Evolutionary conservation across 2,888 invertebrate genomes (phyloP), one percentile per base, ranked within the genome.

Genomic region (Hoplodrina blanda): DNA sequence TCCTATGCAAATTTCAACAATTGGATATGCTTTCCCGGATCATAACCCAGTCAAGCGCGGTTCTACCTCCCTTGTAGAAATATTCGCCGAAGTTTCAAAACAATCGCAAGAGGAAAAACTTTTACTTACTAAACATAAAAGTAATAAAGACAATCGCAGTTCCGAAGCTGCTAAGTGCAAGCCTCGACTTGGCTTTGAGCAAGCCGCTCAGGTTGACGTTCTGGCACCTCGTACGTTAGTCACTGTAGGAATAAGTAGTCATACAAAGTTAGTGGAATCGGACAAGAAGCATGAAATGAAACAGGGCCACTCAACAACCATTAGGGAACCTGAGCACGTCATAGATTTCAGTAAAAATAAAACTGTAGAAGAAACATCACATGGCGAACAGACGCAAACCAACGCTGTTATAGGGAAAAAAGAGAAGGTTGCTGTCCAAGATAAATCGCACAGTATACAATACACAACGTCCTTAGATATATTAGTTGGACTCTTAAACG

Each of bases 381-480:
- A 66, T n/a, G 44, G 4, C 11, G 37, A 56, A 33, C 50, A 62
- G 13, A 20, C 19, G 62, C n/a, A 17, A 53, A 53, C 8, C n/a
- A 55, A 69, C n/a, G 11, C 30, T 46, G 33, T 30, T 53, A 46
- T 50, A 49, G 68, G 46, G n/a, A 73, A 69, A n/a, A 56, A 57
- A 52, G 68, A 64, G 17, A 73, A 55, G 3, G 33, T 30, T n/a
- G 3, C 52, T 25, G 37, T 20, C 49, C 10, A 49, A 63, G 61
- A 49, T 33, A 73, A 78, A 60, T 54, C 74, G 52, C 86, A 88
- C 15, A 73, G 72, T 67, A 79, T 92, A 5, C 89, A 91, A 56
- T 90, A 90, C 55, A 91, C 92, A 5, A 90, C 92, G 20, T 95
- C 95, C 6, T 88, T 96, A 11, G 95, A 95, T 64, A 90, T 95